Conservation (phyloP, 2,113 vertebrate genomes). For the Chaetodon trifascialis region DNA sequence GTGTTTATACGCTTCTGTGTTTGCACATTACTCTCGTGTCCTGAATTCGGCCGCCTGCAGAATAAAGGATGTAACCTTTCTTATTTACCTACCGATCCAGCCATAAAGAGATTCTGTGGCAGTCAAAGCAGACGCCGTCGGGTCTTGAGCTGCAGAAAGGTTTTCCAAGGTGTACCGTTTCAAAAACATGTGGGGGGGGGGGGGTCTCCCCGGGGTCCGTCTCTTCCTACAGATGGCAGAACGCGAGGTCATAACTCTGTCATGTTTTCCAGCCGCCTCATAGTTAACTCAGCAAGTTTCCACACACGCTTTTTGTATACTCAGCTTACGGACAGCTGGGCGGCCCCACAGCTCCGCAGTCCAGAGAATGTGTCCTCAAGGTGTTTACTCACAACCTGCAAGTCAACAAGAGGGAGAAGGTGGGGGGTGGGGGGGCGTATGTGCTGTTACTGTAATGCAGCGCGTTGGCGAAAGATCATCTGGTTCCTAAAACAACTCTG, state of each 20-base stretch:
- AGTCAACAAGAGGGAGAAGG: background rate
- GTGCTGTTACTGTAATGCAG: background rate
- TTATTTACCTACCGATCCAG: background rate
- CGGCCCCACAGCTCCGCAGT: background rate
- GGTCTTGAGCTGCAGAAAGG: background rate
- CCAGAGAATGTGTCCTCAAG: background rate
- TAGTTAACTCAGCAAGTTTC: constrained; percentile 44
- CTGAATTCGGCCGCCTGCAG: background rate
- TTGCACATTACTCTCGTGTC: background rate
- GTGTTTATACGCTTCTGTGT: constrained; percentile 13
- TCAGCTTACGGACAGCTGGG: constrained; percentile 61
- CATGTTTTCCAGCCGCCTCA: constrained; percentile 37
- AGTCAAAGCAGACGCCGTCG: background rate
- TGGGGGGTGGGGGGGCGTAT: too few relatives aligned
- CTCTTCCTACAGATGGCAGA: constrained; percentile 48
- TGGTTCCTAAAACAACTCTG: constrained; percentile 21
- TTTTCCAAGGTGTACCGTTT: constrained; percentile 50
- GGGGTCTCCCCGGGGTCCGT: background rate
- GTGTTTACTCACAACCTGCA: constrained; percentile 25
- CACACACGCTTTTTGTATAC: constrained; percentile 39
- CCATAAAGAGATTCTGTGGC: background rate
- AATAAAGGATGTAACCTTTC: constrained; percentile 9
- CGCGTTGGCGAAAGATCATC: background rate
- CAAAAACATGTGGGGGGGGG: background rate
- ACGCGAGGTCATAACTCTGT: constrained; percentile 37